Evolutionary conservation across 2,888 invertebrate genomes (phyloP).

Genomic region (Papilio elwesi): DNA sequence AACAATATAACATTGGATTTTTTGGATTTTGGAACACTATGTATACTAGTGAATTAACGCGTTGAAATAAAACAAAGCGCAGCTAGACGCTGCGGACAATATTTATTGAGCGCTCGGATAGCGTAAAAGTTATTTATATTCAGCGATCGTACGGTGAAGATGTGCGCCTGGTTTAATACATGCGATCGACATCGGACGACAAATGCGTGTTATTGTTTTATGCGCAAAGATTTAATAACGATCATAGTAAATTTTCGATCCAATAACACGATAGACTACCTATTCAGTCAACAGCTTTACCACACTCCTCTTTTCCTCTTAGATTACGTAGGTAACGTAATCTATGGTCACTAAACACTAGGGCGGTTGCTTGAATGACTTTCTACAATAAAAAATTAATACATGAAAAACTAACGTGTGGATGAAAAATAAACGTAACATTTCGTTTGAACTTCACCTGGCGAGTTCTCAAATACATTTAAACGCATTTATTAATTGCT

Average conservation of each 20-base stretch:
- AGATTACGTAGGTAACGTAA: no score
- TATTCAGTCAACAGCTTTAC: no score
- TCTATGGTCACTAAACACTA: no score
- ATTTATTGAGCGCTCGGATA: conserved; percentile 47
- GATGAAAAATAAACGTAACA: no score
- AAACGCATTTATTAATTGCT: conserved; percentile 21
- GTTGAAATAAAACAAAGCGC: conserved; percentile 48
- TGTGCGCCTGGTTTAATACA: conserved; percentile 45
- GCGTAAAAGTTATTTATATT: conserved; percentile 47
- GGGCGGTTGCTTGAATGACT: no score
- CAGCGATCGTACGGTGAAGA: conserved; percentile 31
- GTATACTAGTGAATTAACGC: conserved; percentile 48
- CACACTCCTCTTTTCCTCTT: no score
- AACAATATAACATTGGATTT: background rate
- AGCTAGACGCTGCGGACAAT: conserved; percentile 43
- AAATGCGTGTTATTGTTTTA: background rate
- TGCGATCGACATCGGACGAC: conserved; percentile 34
- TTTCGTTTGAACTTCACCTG: conserved; percentile 28
- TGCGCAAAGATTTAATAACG: background rate
- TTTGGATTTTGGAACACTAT: conserved; percentile 39
- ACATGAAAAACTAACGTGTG: no score
- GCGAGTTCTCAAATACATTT: conserved; percentile 14
- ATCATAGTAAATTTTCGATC: background rate
- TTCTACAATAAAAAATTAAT: no score
- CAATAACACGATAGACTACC: no score